phyloP scores from a whole-genome alignment of 2,113 vertebrate species.

The Lepus americanus region DNA sequence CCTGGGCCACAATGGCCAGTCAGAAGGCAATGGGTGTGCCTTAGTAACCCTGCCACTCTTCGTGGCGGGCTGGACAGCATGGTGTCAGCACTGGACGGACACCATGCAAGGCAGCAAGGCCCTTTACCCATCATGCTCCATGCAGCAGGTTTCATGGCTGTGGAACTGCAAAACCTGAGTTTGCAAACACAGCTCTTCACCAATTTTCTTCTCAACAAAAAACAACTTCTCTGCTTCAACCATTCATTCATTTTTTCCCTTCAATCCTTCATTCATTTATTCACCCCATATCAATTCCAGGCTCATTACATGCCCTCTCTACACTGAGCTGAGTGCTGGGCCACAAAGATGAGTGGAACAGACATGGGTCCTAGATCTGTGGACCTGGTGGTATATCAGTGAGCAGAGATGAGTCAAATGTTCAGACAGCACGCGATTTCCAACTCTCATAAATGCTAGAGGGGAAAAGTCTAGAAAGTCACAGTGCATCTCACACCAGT shows the following conservation, averaged over 20 bases:
- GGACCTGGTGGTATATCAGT: background rate
- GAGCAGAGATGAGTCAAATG: background rate
- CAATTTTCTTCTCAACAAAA: too few species aligned
- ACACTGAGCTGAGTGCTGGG: background rate
- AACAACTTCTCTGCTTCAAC: background rate
- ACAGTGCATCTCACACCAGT: too few species aligned
- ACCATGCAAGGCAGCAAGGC: too few species aligned
- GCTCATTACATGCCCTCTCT: background rate
- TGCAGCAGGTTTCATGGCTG: background rate
- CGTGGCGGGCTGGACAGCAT: background rate
- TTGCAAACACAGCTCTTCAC: background rate
- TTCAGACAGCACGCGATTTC: background rate
- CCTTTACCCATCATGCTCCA: fast-evolving
- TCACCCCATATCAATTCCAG: background rate
- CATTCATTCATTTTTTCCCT: background rate
- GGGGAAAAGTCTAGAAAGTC: background rate
- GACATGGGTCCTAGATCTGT: background rate
- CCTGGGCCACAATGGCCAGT: background rate
- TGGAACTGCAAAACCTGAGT: background rate
- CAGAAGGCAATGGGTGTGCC: background rate
- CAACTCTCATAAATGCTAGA: background rate
- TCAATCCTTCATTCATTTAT: background rate
- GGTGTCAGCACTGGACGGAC: background rate
- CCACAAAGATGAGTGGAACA: background rate
- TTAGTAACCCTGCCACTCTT: too few species aligned